Evolutionary conservation across 2,888 invertebrate species (phyloP).

Genomic region (Glaucopsyche alexis): DNA sequence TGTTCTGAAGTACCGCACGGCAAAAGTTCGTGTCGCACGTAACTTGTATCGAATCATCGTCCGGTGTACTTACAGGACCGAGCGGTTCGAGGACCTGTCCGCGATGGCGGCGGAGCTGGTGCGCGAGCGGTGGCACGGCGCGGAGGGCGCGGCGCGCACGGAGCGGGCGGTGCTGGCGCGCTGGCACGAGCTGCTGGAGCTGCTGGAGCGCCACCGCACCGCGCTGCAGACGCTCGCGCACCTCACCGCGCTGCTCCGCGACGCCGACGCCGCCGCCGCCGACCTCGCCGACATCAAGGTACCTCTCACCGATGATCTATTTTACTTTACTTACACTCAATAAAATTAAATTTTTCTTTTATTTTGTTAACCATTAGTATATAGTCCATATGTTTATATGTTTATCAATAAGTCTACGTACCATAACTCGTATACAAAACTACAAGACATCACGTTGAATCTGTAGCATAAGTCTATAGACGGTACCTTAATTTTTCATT

Average conservation of each 20-base stretch:
- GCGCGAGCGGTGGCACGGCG: conserved; percentile 94
- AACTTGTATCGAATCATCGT: neutral
- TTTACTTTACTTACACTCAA: too few species aligned
- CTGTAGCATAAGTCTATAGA: too few species aligned
- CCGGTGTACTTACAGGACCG: conserved; percentile 79
- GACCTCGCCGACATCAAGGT: conserved; percentile 92
- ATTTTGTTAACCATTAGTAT: too few species aligned
- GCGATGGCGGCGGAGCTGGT: conserved; percentile 96
- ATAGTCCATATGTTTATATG: too few species aligned
- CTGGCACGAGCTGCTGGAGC: conserved; percentile 91
- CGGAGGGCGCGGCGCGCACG: conserved; percentile 85
- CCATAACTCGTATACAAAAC: too few species aligned
- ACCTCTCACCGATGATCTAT: too few species aligned
- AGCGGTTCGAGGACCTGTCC: conserved; percentile 95
- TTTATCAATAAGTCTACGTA: too few species aligned
- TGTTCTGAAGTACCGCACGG: neutral
- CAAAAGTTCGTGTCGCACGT: neutral
- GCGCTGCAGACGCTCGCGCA: conserved; percentile 89
- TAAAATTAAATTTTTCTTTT: too few species aligned
- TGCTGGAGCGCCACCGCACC: conserved; percentile 89
- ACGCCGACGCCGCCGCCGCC: conserved; percentile 93
- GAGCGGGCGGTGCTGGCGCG: conserved; percentile 89
- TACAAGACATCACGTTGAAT: too few species aligned
- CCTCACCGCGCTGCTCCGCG: conserved; percentile 92
- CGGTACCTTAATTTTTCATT: too few species aligned